These are phyloP conservation scores for Drosophila seclusa DNA, from an alignment of 2,888 invertebrate species.

Conservation along the genomic window DNA sequence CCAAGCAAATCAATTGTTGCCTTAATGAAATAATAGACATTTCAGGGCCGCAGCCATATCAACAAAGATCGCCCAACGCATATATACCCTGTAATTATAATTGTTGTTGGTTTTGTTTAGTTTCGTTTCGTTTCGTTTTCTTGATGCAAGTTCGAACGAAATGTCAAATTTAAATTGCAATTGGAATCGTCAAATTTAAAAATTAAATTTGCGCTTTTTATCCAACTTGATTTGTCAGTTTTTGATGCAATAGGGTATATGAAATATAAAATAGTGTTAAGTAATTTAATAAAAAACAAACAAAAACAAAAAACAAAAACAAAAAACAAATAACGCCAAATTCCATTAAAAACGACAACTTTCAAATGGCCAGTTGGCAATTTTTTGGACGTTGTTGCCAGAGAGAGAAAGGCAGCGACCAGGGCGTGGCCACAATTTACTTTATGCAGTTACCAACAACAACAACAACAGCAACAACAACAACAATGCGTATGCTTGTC, in stretches of 20 bases:
- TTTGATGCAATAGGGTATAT: neutral
- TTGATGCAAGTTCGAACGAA: neutral
- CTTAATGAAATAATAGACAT: slow-evolving; percentile 69
- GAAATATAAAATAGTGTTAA: neutral
- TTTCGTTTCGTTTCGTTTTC: neutral
- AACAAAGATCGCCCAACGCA: neutral
- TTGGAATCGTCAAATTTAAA: neutral
- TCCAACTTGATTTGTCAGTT: neutral
- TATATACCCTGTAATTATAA: slow-evolving; percentile 7
- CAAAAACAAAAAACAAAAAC: neutral
- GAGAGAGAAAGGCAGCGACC: slow-evolving; percentile 46
- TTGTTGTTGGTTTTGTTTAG: neutral
- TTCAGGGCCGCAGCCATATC: slow-evolving; percentile 54
- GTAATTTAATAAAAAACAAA: neutral
- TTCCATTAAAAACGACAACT: slow-evolving; percentile 41
- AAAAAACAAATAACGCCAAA: slow-evolving; percentile 5
- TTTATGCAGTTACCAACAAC: slow-evolving; percentile 26
- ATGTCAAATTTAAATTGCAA: neutral
- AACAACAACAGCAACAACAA: neutral
- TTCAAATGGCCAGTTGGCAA: slow-evolving; percentile 46
- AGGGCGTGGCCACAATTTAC: slow-evolving; percentile 54
- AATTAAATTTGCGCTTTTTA: neutral
- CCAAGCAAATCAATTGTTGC: slow-evolving; percentile 64
- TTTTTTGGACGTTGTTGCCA: slow-evolving; percentile 12
- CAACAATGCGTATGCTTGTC: slow-evolving; percentile 37